Conservation (phyloP, 92 coral and sea anemone genomes). For the Zoanthus sociatus region DNA sequence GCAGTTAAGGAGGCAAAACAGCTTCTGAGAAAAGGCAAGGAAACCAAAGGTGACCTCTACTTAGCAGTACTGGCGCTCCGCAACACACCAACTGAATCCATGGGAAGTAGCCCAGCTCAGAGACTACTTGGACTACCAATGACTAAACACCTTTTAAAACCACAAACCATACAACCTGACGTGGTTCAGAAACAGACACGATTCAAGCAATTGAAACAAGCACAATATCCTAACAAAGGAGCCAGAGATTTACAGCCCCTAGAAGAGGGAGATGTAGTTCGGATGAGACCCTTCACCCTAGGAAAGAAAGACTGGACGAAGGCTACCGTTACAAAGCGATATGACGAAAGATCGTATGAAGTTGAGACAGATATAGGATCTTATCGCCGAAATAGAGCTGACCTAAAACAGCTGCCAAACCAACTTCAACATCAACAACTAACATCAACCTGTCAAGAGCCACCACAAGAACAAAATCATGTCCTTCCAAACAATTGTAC, state of each 20-base stretch:
- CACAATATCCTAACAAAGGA: slow-evolving; percentile 51
- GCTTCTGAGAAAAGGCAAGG: slow-evolving; percentile 61
- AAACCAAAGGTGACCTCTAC: slow-evolving; percentile 55
- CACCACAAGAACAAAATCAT: not conserved
- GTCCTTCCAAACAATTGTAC: not conserved
- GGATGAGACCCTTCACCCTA: slow-evolving; percentile 51
- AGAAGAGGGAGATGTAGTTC: slow-evolving; percentile 42
- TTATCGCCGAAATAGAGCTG: too few relatives aligned
- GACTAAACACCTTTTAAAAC: not conserved
- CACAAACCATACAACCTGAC: not conserved
- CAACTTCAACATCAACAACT: not conserved
- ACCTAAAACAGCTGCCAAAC: too few relatives aligned
- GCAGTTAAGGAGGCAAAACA: slow-evolving; percentile 67
- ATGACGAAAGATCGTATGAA: slow-evolving; percentile 48
- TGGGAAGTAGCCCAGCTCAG: slow-evolving; percentile 74
- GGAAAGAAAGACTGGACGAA: slow-evolving; percentile 51
- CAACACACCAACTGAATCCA: slow-evolving; percentile 67
- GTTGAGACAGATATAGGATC: slow-evolving; percentile 19
- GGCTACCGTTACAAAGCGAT: slow-evolving; percentile 48
- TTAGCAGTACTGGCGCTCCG: slow-evolving; percentile 58
- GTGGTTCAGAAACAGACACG: not conserved
- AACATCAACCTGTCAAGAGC: not conserved
- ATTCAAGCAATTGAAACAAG: slow-evolving; percentile 21
- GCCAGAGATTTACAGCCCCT: slow-evolving; percentile 45
- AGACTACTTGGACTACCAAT: slow-evolving; percentile 43